Percentiles rank a stretch among this genome's conserved stretches.
phyloP scores from a whole-genome alignment of 1,140 invertebrate genomes.

The Diorhabda elongata region DNA sequence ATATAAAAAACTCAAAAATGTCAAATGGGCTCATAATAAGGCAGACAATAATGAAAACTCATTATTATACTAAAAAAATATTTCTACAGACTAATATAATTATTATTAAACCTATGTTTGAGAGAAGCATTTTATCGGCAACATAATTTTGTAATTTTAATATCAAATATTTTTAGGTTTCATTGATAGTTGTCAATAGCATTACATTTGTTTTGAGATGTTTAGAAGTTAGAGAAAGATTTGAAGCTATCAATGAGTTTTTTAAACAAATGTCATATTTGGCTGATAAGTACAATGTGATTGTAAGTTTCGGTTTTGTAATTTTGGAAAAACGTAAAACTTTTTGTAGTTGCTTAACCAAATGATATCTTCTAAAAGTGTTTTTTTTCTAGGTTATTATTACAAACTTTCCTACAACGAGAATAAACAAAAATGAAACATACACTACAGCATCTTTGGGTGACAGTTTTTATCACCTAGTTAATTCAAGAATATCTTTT shows the following conservation, averaged over 20 bases:
- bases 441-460: slow-evolving; percentile 31
- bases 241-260: slow-evolving; percentile 30
- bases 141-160: too few relatives aligned
- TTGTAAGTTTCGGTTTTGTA: slow-evolving; percentile 28
- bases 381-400: slow-evolving; percentile 48
- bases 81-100: too few relatives aligned
- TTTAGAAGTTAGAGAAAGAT: slow-evolving; percentile 28
- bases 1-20: too few relatives aligned
- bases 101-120: too few relatives aligned
- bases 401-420: slow-evolving; percentile 54
- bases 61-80: too few relatives aligned
- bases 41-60: too few relatives aligned
- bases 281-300: slow-evolving; percentile 30
- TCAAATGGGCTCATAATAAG: too few relatives aligned
- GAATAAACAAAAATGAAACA: slow-evolving; percentile 44
- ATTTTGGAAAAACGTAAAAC: background rate
- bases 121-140: too few relatives aligned
- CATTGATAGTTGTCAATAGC: slow-evolving; percentile 40
- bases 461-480: slow-evolving; percentile 32
- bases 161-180: slow-evolving; percentile 24
- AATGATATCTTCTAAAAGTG: too few relatives aligned
- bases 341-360: too few relatives aligned
- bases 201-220: slow-evolving; percentile 33
- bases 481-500: slow-evolving; percentile 32
- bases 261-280: slow-evolving; percentile 33